Conservation (phyloP, 2,888 invertebrate genomes). For the Drosophila flavopinicola region DNA sequence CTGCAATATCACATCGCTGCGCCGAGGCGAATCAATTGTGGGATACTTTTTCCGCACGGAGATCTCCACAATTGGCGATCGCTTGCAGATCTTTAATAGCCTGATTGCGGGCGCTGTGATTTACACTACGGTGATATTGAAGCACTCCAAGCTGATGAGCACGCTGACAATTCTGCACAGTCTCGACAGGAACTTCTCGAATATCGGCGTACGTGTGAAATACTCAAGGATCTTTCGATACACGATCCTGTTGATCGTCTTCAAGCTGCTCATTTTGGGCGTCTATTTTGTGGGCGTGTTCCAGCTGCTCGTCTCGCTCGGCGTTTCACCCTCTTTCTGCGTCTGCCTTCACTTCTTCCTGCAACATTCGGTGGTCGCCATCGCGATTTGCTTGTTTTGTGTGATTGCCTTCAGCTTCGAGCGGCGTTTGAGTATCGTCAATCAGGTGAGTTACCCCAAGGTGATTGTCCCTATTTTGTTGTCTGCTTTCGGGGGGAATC, state of each 20-base stretch:
- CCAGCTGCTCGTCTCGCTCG: slow-evolving; percentile 65
- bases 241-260: slow-evolving; percentile 70
- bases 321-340: too few relatives aligned
- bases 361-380: slow-evolving; percentile 81
- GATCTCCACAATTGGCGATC: slow-evolving; percentile 80
- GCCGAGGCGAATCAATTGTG: slow-evolving; percentile 79
- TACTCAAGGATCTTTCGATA: slow-evolving; percentile 79
- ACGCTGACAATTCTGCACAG: too few relatives aligned
- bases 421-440: slow-evolving; percentile 79
- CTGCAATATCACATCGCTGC: slow-evolving; percentile 48
- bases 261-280: slow-evolving; percentile 71
- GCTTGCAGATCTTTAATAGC: slow-evolving; percentile 63
- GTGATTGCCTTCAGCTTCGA: slow-evolving; percentile 78
- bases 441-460: slow-evolving; percentile 36
- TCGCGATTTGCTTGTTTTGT: slow-evolving; percentile 80
- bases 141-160: too few relatives aligned
- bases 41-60: slow-evolving; percentile 81
- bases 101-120: too few relatives aligned
- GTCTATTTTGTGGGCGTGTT: slow-evolving; percentile 80
- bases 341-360: slow-evolving; percentile 71
- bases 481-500: too few relatives aligned
- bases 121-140: too few relatives aligned
- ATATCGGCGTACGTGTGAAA: slow-evolving; percentile 78
- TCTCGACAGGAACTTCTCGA: slow-evolving; percentile 61
- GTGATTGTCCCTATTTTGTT: slow-evolving; percentile 6